Base-by-base conservation (phyloP, 2,797 vertebrate genomes). In the Clarias platycephalus region DNA sequence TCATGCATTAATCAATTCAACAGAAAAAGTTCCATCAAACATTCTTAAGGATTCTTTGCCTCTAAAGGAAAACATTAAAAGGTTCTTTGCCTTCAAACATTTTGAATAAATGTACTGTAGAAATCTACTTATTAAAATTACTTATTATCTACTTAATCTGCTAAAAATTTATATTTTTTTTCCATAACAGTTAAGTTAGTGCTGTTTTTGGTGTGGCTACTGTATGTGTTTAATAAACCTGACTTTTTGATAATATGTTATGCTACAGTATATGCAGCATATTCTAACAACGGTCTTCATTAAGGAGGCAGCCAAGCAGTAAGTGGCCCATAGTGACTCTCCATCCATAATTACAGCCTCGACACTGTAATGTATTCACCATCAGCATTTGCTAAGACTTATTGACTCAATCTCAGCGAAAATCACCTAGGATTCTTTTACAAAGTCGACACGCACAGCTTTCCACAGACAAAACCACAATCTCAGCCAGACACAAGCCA, bases 321-420 rank as follows among this genome's bases (percentile, higher is more conserved):
- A 81, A 86, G 79, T 72, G 76, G 26, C 31, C 75, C 77, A 70
- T 34, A 77, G 74, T 84, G 86, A 63, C 83, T 83, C 82, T 74
- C 74, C 26, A 53, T 66, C 63, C 63, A 55, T 67, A 81, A 68
- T 67, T 34, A 67, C 63, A 44, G 64, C 44, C 62, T 64, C 26
- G 12, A 16, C 63, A 24, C 63, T 57, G 31, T 78, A 78, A 89
- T 87, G 86, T 81, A 81, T 86, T 83, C 86, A 82, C 64, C 77
- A 87, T 79, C 83, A 22, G 66, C 83, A 68, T 37, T 77, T 64
- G 84, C 57, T 71, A 80, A 79, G 80, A 85, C 58, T 83, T 63
- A 85, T 76, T 34, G 79, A 68, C 44, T 66, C 78, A 6, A 81
- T 64, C 20, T 3, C 77, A n/a, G 66, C 55, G 84, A 86, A 68